Evolutionary conservation across 2,797 vertebrate species (phyloP), one percentile per base, ranked within the genome.

Genomic region (Todus mexicanus): DNA sequence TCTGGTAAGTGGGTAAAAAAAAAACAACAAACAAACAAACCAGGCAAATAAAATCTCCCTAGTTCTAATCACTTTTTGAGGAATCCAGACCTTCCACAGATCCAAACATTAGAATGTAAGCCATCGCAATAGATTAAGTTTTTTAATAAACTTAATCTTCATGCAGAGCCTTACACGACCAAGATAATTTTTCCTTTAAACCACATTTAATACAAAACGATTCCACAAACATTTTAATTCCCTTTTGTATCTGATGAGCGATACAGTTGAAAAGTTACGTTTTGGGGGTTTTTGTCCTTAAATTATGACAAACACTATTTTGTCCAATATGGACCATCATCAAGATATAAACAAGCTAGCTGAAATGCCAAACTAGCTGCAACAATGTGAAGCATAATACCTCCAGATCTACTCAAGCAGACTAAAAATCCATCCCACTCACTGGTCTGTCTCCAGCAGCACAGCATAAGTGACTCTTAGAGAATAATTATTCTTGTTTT

Each of bases 51-150:
- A 50, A 70, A 37, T 54, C 27, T 73, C 19, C 15, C 12, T 33
- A 27, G 6, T 68, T 80, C 47, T 48, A 61, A 56, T 40, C 1
- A 16, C 9, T 69, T 75, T 15, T 31, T n/a, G 27, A 72, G 22
- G 45, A 72, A 84, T 78, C 31, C n/a, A 69, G 27, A 59, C 20
- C 12, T 72, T 66, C 31, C 9, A 26, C 0, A 63, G 26, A 81
- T 25, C 8, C 11, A 92, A 94, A 54, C 29, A 35, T 11, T 42
- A 66, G 16, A 82, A 38, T 12, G 11, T 18, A 56, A 54, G 12
- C 6, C 1, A 0, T 23, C 69, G 8, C 21, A 57, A 50, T 0
- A 74, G 20, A 6, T 68, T 59, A n/a, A n/a, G n/a, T n/a, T n/a
- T n/a, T n/a, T n/a, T n/a, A n/a, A n/a, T n/a, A n/a, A n/a, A n/a